Conservation (phyloP, 2,888 invertebrate genomes). For the Ferrisia virgata region DNA sequence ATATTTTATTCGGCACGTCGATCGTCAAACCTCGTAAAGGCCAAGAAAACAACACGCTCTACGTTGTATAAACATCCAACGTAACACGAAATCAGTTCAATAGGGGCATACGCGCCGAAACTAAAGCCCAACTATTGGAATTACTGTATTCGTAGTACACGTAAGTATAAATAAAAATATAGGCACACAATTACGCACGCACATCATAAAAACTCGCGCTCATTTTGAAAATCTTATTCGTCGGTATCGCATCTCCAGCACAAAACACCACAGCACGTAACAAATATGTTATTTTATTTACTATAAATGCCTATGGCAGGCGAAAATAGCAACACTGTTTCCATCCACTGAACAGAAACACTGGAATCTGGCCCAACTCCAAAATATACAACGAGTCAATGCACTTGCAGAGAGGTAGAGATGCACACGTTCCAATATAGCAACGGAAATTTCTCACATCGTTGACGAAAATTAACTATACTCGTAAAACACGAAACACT, state of each 20-base stretch:
- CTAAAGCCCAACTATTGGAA: no score
- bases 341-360: not conserved
- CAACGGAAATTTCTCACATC: not conserved
- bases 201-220: not conserved
- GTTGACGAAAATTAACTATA: not conserved
- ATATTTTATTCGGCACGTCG: not conserved
- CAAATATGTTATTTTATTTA: not conserved
- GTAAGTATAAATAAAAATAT: no score
- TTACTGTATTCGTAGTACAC: no score
- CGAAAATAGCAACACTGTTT: not conserved
- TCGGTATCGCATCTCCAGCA: not conserved
- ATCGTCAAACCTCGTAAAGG: not conserved
- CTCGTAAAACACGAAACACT: no score
- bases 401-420: not conserved
- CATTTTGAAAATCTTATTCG: not conserved
- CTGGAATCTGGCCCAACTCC: not conserved
- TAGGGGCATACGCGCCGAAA: not conserved
- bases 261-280: not conserved
- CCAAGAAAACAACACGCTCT: not conserved
- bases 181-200: not conserved
- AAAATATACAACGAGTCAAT: conserved; percentile 1
- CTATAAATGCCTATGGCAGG: not conserved
- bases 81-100: not conserved
- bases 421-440: not conserved
- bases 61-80: not conserved